phyloP scores from a whole-genome alignment of 2,797 vertebrate species.

The Macropodus opercularis region DNA sequence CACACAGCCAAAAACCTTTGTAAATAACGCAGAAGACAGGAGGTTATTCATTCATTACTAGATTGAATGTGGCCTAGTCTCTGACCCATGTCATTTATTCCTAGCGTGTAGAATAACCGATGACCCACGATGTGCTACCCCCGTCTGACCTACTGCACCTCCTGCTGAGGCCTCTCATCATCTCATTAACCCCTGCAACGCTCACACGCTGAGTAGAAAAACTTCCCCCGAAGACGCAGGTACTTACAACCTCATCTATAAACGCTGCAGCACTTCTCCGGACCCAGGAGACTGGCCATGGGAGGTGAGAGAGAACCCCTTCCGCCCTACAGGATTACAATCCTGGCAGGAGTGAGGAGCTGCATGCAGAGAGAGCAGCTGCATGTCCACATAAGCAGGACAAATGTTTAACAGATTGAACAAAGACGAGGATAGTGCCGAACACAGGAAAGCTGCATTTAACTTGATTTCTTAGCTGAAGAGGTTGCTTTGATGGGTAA shows the following conservation, averaged over 20 bases:
- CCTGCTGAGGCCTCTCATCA: constrained; percentile 41
- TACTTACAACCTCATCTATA: constrained; percentile 52
- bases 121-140: constrained; percentile 11
- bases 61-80: constrained; percentile 20
- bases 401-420: constrained; percentile 26
- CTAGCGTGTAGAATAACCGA: constrained; percentile 15
- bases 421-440: constrained; percentile 30
- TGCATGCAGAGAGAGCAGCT: constrained; percentile 2
- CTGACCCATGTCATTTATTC: constrained; percentile 18
- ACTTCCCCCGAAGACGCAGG: constrained; percentile 26
- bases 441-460: constrained; percentile 39
- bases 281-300: constrained; percentile 13
- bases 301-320: constrained; percentile 18
- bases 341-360: constrained; percentile 15
- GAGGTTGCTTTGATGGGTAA: constrained; percentile 64
- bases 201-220: constrained; percentile 23
- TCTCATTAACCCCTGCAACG: constrained; percentile 39
- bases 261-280: constrained; percentile 28
- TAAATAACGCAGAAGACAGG: constrained; percentile 37
- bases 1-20: constrained; percentile 24
- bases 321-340: constrained; percentile 13
- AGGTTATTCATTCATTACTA: constrained; percentile 52
- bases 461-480: constrained; percentile 54
- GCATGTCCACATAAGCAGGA: constrained; percentile 22
- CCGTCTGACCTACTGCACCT: constrained; percentile 21